A percentile compares a stretch with the other conserved stretches of the same genome.
Conservation (phyloP, 2,888 invertebrate genomes). For the Hydroisotoma schaefferi region DNA sequence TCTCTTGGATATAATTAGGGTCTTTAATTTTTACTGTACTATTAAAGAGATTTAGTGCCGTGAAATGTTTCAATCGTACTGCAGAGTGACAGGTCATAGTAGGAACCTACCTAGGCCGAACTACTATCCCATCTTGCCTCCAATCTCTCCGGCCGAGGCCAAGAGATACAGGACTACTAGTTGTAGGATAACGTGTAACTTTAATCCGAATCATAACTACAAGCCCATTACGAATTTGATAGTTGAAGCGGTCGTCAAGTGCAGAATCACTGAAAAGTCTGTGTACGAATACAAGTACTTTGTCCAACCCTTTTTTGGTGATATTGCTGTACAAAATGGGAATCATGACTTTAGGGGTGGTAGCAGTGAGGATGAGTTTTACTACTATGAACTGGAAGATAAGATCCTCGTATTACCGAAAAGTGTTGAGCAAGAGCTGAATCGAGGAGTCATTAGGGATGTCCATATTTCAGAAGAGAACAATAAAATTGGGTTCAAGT, state of each 20-base stretch:
- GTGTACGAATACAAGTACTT: constrained; percentile 30
- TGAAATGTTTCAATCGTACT: too few species aligned
- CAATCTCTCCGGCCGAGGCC: constrained; percentile 78
- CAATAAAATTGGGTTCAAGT: constrained; percentile 30
- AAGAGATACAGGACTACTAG: constrained; percentile 58
- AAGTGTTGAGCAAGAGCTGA: constrained; percentile 8
- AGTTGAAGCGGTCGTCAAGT: constrained; percentile 19
- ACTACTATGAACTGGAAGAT: constrained; percentile 9
- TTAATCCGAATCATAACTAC: constrained; percentile 28
- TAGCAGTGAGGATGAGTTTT: not conserved
- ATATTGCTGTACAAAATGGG: not conserved
- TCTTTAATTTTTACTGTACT: too few species aligned
- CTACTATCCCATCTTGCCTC: constrained; percentile 74
- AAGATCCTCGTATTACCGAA: constrained; percentile 8
- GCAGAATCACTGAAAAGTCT: constrained; percentile 21
- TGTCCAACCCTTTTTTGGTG: constrained; percentile 12
- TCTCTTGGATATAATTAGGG: too few species aligned
- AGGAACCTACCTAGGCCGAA: constrained; percentile 75
- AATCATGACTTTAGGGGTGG: not conserved
- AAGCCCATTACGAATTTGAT: constrained; percentile 22
- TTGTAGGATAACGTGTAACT: constrained; percentile 33
- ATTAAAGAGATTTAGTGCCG: too few species aligned
- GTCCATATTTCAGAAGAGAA: constrained; percentile 24
- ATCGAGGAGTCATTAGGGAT: constrained; percentile 26
- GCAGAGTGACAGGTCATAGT: constrained; percentile 76